Percentiles rank a stretch among this genome's conserved stretches.
Evolutionary conservation across 37 sponge, comb jelly and placozoan species (phyloP).

Genomic region (Spongilla lacustris): DNA sequence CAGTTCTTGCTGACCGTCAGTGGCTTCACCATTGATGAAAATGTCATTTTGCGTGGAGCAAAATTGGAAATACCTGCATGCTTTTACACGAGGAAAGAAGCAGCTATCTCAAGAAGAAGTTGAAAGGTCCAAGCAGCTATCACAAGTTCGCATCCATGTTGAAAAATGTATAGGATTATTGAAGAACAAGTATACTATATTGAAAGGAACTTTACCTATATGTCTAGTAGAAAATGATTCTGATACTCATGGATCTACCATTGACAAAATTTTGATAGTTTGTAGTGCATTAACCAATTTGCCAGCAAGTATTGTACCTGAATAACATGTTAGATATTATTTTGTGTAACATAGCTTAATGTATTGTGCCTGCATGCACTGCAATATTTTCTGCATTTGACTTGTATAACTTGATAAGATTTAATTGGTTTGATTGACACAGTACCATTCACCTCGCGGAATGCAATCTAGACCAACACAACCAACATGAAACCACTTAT

Average conservation of each 20-base stretch:
- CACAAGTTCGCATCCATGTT: slow-evolving; percentile 54
- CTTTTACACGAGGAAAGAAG: slow-evolving; percentile 31
- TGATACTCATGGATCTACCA: slow-evolving; percentile 31
- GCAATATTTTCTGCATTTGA: too few relatives aligned
- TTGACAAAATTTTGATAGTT: slow-evolving; percentile 49
- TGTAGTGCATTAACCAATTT: slow-evolving; percentile 52
- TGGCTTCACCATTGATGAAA: slow-evolving; percentile 43
- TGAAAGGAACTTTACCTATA: slow-evolving; percentile 20
- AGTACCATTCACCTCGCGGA: slow-evolving; percentile 2
- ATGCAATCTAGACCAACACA: slow-evolving; percentile 8
- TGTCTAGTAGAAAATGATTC: background rate
- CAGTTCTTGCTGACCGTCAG: slow-evolving; percentile 41
- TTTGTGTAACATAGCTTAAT: background rate
- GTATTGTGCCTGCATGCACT: background rate
- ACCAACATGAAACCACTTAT: slow-evolving; percentile 35
- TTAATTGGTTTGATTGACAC: slow-evolving; percentile 3
- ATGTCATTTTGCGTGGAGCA: slow-evolving; percentile 31
- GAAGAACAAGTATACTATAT: slow-evolving; percentile 41
- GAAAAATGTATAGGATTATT: slow-evolving; percentile 46
- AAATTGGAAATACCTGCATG: slow-evolving; percentile 56
- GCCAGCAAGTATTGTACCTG: slow-evolving; percentile 7
- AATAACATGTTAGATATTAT: background rate
- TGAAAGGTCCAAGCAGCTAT: slow-evolving; percentile 32
- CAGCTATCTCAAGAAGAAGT: slow-evolving; percentile 51
- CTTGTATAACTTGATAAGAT: too few relatives aligned